Evolutionary conservation across 2,888 invertebrate genomes (phyloP).

Genomic region (Acrocera orbiculus): DNA sequence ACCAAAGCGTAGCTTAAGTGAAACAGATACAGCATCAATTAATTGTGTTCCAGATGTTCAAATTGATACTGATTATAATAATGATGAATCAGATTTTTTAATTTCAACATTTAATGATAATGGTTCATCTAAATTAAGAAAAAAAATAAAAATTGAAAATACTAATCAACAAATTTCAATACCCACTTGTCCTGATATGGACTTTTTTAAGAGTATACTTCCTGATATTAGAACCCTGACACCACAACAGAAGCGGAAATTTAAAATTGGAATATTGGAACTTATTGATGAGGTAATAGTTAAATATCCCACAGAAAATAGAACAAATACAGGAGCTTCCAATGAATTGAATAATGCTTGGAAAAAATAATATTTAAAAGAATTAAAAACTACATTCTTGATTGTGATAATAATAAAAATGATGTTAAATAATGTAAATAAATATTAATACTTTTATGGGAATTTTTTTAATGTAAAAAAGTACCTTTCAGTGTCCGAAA

Average conservation of each 20-base stretch:
- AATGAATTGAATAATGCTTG: no score
- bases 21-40: slow-evolving; percentile 15
- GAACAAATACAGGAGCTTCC: no score
- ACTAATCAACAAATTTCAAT: not conserved
- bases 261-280: slow-evolving; percentile 35
- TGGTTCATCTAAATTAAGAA: slow-evolving; percentile 4
- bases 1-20: slow-evolving; percentile 4
- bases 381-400: no score
- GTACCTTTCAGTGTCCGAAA: no score
- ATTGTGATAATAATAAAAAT: no score
- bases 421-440: no score
- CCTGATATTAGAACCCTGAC: slow-evolving; percentile 35
- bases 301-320: slow-evolving; percentile 21
- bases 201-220: slow-evolving; percentile 36
- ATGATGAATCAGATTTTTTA: not conserved
- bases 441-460: no score
- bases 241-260: slow-evolving; percentile 34
- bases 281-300: slow-evolving; percentile 33
- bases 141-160: slow-evolving; percentile 8
- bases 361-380: no score
- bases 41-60: slow-evolving; percentile 14
- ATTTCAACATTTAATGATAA: not conserved
- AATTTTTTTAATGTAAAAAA: no score
- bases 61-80: slow-evolving; percentile 4
- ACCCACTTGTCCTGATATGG: slow-evolving; percentile 27